Base-by-base conservation (phyloP, 2,797 vertebrate genomes). In the Dipus sagitta region DNA sequence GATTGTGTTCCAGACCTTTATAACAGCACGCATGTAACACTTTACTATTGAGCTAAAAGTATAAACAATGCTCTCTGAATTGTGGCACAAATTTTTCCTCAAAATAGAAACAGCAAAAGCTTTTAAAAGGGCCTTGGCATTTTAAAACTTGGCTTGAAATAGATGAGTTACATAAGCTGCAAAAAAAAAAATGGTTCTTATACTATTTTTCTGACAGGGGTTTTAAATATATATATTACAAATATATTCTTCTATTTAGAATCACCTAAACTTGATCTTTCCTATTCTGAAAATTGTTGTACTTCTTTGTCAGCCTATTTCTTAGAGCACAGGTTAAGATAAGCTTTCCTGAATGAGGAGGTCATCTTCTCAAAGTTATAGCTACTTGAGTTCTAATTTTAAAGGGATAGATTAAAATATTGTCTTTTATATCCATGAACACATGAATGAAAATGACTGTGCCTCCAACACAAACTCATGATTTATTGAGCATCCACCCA, bases 71-170 rank as follows among this genome's bases (percentile, higher is more conserved):
- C 26, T 74, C 28, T 86, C 72, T 93, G 72, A 86, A 92, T 90
- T 88, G 81, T 47, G 52, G 34, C 72, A 94, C 24, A 88, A 81
- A 81, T 67, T 82, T 81, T 62, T 90, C 70, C n/a, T 93, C 71
- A 65, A 94, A 90, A 92, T 92, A 74, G 52, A 82, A 93, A 92
- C 13, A 76, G 20, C 75, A 91, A 91, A 91, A 77, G 52, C 23
- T 88, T 90, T 94, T 87, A 74, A 74, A 89, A 94, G 90, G 70
- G 28, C 52, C 64, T 95, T 94, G 77, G 12, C 84, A 94, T 96
- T 96, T 94, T 65, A 80, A 81, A 94, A 78, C 77, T 90, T 92
- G 82, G 65, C 78, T 90, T 90, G 78, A 80, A 90, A 75, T 87
- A 92, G 80, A 93, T 94, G 20, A 92, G 30, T 84, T 90, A 68